A percentile compares a stretch with the other conserved stretches of the same genome.
Conservation (phyloP, 2,888 invertebrate species). For the Andrena dorsata region DNA sequence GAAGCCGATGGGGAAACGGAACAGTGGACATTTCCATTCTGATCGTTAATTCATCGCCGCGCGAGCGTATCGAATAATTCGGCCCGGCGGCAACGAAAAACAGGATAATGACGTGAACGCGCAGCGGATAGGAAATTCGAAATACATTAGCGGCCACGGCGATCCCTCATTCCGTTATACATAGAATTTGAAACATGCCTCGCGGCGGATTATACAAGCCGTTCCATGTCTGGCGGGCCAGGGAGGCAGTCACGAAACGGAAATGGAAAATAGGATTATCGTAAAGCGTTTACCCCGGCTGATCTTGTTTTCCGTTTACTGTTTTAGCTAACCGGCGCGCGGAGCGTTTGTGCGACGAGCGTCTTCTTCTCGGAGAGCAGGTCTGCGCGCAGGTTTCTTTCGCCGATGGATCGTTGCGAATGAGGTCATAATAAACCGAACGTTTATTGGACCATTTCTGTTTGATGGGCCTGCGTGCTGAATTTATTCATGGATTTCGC, state of each 20-base stretch:
- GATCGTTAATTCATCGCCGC: background rate
- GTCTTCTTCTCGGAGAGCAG: too few relatives aligned
- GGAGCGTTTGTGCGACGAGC: too few relatives aligned
- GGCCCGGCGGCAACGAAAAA: background rate
- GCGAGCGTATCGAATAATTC: background rate
- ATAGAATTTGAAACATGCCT: background rate
- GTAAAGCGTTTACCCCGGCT: too few relatives aligned
- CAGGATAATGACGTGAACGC: background rate
- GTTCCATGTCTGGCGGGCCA: too few relatives aligned
- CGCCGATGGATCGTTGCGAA: too few relatives aligned
- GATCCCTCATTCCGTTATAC: background rate
- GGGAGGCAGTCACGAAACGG: background rate
- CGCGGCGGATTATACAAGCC: too few relatives aligned
- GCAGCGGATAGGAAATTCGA: background rate
- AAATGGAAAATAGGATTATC: background rate
- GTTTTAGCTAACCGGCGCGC: too few relatives aligned
- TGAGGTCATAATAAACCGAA: background rate
- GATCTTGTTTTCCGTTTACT: too few relatives aligned
- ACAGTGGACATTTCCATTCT: background rate
- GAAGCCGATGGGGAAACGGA: too few relatives aligned
- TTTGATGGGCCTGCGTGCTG: background rate
- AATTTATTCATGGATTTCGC: background rate
- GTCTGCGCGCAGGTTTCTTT: too few relatives aligned
- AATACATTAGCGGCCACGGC: background rate
- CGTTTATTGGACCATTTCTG: background rate